phyloP scores from a whole-genome alignment of 2,113 vertebrate species.

The Naja naja region DNA sequence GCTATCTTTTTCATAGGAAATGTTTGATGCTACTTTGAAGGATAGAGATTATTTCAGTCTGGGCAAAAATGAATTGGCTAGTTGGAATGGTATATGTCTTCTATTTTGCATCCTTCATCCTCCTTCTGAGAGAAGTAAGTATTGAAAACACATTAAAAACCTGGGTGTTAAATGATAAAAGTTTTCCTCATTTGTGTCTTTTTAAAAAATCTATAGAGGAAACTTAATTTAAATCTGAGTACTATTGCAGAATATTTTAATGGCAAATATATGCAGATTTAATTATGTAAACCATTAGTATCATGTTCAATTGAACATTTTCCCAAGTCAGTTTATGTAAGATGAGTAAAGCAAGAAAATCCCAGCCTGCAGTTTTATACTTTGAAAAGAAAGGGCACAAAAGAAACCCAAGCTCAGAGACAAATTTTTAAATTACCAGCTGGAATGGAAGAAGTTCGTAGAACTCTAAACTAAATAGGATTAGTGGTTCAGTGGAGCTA shows the following conservation, averaged over 20 bases:
- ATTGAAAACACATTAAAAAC: neutral
- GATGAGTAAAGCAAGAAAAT: neutral
- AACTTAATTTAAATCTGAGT: too few species aligned
- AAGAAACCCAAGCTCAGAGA: neutral
- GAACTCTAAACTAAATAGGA: neutral
- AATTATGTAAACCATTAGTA: neutral
- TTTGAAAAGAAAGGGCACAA: neutral
- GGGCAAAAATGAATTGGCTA: too few species aligned
- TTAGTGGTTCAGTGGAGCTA: neutral
- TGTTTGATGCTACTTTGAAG: conserved; percentile 95
- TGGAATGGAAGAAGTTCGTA: neutral
- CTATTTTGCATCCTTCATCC: conserved; percentile 97
- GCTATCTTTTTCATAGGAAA: conserved; percentile 76
- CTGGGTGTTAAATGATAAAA: neutral
- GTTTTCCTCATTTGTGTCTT: neutral
- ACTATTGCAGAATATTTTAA: too few species aligned
- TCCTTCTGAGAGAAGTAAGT: conserved; percentile 91
- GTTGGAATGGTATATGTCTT: conserved; percentile 98
- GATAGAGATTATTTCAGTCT: conserved; percentile 89
- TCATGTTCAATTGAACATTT: neutral
- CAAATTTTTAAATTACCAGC: neutral
- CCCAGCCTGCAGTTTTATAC: neutral
- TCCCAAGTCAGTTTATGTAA: neutral
- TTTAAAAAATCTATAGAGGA: neutral
- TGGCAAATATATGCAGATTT: neutral